A percentile compares a stretch with the other conserved stretches of the same genome.
These are phyloP conservation scores for Sphaeridia pumilis DNA, from an alignment of 2,888 invertebrate species.

Conservation along the genomic window DNA sequence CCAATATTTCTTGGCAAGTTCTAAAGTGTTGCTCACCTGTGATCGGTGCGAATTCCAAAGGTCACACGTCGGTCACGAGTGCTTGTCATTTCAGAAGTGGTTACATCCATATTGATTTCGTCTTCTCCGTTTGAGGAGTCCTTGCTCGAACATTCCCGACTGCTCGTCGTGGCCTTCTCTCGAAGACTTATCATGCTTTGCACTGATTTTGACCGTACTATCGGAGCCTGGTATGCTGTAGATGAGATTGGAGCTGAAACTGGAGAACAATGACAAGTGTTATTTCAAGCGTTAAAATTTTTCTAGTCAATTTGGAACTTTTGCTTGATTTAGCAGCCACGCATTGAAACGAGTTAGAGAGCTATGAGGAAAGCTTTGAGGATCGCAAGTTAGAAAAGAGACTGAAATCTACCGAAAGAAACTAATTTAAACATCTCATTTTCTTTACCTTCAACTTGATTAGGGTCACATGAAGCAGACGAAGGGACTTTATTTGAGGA, in stretches of 20 bases:
- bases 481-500: constrained; percentile 4
- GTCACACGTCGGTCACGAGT: constrained; percentile 32
- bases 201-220: constrained; percentile 33
- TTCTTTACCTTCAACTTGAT: constrained; percentile 10
- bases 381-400: no score
- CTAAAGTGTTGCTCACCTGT: constrained; percentile 31
- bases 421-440: not conserved
- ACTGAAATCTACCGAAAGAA: no score
- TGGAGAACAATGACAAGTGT: not conserved
- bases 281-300: not conserved
- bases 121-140: constrained; percentile 32
- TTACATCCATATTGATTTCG: constrained; percentile 20
- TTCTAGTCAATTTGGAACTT: no score
- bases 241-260: constrained; percentile 17
- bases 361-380: no score
- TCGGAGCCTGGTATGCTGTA: constrained; percentile 25
- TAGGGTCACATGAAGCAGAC: constrained; percentile 12
- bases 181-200: constrained; percentile 32
- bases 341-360: no score
- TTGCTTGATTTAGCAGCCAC: no score
- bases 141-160: constrained; percentile 28
- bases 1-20: no score
- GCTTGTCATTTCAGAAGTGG: constrained; percentile 24
- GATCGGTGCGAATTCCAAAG: constrained; percentile 30
- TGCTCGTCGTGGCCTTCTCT: constrained; percentile 15